Percentiles rank a stretch among this genome's conserved stretches.
Conservation (phyloP, 2,113 vertebrate genomes). For the Grallaria varia region DNA sequence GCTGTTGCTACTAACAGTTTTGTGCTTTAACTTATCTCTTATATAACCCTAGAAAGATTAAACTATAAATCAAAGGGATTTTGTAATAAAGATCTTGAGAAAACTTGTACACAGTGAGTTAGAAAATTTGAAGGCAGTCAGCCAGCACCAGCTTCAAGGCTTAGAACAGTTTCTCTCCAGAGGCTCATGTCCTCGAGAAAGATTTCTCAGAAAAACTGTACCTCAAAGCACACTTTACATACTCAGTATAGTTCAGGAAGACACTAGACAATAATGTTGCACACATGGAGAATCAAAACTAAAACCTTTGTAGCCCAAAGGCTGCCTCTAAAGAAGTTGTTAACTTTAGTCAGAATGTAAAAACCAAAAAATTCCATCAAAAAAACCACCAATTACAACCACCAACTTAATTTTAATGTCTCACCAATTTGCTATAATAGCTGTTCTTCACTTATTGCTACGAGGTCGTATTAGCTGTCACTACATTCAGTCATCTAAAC, state of each 20-base stretch:
- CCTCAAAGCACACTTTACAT: not conserved
- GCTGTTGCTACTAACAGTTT: not conserved
- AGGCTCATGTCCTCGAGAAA: not conserved
- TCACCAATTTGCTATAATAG: not conserved
- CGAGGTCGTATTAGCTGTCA: conserved; percentile 6
- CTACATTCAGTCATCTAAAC: conserved; percentile 35
- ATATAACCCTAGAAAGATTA: not conserved
- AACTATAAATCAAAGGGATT: not conserved
- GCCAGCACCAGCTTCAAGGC: not conserved
- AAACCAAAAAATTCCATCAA: not conserved
- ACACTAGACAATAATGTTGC: not conserved
- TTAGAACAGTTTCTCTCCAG: not conserved
- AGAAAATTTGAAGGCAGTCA: not conserved
- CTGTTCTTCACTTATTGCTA: conserved; percentile 22
- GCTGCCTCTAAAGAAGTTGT: not conserved
- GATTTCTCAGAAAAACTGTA: not conserved
- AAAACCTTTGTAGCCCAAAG: not conserved
- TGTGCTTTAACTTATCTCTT: not conserved
- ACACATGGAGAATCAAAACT: not conserved
- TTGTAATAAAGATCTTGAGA: not conserved
- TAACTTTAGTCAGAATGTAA: not conserved
- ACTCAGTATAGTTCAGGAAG: not conserved
- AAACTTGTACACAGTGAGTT: not conserved
- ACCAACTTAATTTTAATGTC: not conserved
- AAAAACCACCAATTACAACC: not conserved